Conservation (phyloP, 2,113 vertebrate genomes). For the Laticauda colubrina region DNA sequence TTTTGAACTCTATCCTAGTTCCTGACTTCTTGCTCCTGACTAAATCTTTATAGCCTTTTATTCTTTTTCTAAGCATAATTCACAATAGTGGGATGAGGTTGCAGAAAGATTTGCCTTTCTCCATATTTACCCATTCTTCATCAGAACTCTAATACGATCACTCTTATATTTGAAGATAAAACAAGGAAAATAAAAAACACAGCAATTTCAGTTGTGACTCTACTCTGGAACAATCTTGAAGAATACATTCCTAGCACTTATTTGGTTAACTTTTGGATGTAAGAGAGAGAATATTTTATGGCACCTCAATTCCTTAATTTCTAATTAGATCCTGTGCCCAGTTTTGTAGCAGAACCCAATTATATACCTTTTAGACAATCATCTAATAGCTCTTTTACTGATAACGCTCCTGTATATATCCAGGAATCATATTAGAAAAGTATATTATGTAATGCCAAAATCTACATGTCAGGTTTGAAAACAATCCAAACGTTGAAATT, state of each 20-base stretch:
- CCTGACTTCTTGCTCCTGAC: neutral
- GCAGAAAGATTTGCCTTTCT: neutral
- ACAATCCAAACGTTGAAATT: neutral
- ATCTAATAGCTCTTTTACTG: neutral
- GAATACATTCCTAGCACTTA: neutral
- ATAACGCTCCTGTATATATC: neutral
- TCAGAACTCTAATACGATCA: neutral
- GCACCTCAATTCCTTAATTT: neutral
- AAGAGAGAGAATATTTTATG: neutral
- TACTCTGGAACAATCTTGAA: neutral
- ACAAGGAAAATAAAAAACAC: neutral
- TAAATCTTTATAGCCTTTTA: neutral
- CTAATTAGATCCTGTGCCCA: neutral
- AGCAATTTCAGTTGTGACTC: neutral
- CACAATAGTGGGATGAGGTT: neutral
- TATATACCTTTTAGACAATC: neutral
- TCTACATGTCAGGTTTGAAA: neutral
- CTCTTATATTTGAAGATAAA: neutral
- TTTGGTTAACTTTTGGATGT: neutral
- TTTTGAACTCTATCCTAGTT: neutral
- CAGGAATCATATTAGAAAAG: neutral
- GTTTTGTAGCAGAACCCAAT: neutral
- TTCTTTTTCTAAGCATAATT: neutral
- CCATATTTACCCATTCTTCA: neutral
- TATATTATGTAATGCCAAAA: neutral